A percentile compares a stretch with the other conserved stretches of the same genome.
Conservation (phyloP, 1,140 invertebrate genomes). For the Drosophila tsacasi region DNA sequence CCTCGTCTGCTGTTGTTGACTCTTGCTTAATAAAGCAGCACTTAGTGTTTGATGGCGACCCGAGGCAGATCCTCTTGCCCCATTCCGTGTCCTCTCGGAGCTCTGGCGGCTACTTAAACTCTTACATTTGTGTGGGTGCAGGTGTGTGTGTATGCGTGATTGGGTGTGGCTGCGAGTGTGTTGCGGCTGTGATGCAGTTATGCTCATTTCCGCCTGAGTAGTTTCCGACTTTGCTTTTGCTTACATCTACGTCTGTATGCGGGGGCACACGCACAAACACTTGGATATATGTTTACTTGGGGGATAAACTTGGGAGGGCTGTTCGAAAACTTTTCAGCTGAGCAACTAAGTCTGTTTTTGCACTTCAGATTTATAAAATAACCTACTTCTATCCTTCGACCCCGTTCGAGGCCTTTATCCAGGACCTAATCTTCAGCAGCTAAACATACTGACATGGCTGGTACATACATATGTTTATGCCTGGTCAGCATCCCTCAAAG, state of each 20-base stretch:
- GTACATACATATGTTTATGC: too few species aligned
- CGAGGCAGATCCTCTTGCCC: slow-evolving; percentile 25
- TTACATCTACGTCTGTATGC: slow-evolving; percentile 58
- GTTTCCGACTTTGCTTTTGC: slow-evolving; percentile 71
- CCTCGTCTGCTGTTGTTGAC: slow-evolving; percentile 35
- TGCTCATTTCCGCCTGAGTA: slow-evolving; percentile 75
- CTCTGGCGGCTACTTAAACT: slow-evolving; percentile 59
- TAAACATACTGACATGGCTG: neutral
- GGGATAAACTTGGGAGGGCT: slow-evolving; percentile 39
- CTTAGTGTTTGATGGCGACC: slow-evolving; percentile 59
- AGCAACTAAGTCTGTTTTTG: neutral
- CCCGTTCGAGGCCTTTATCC: neutral
- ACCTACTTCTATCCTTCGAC: neutral
- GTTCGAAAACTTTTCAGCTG: slow-evolving; percentile 1
- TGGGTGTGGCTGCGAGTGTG: slow-evolving; percentile 33
- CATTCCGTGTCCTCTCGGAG: slow-evolving; percentile 28
- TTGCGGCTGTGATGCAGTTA: slow-evolving; percentile 71
- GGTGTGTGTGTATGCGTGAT: slow-evolving; percentile 17
- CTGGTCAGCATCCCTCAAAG: neutral
- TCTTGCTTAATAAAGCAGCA: slow-evolving; percentile 75
- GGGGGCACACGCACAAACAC: slow-evolving; percentile 32
- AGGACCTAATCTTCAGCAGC: neutral
- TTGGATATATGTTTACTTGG: slow-evolving; percentile 8
- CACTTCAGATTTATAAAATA: too few species aligned
- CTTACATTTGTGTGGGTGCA: slow-evolving; percentile 23